A percentile compares a stretch with the other conserved stretches of the same genome.
Evolutionary conservation across 1,140 invertebrate species (phyloP).

Genomic region (Belonocnema kinseyi): DNA sequence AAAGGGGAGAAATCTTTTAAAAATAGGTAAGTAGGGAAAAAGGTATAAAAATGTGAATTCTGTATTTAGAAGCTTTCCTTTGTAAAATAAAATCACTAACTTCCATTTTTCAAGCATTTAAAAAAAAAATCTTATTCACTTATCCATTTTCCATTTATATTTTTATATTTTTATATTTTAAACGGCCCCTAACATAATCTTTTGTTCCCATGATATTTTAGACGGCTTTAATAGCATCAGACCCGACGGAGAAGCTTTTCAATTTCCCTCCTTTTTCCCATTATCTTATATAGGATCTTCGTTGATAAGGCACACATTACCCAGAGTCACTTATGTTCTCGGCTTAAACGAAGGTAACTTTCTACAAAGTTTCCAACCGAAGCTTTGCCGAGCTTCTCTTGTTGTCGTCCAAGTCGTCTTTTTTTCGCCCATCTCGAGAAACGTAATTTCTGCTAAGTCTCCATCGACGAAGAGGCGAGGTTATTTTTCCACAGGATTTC

Average conservation of each 20-base stretch:
- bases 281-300: slow-evolving; percentile 30
- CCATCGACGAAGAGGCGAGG: slow-evolving; percentile 25
- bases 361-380: slow-evolving; percentile 8
- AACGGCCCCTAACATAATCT: neutral
- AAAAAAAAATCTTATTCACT: too few relatives aligned
- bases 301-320: slow-evolving; percentile 31
- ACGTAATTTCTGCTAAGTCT: slow-evolving; percentile 26
- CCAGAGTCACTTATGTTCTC: slow-evolving; percentile 29
- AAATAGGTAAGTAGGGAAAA: too few relatives aligned
- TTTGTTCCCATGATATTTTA: neutral
- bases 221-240: slow-evolving; percentile 1
- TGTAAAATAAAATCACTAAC: too few relatives aligned
- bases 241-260: slow-evolving; percentile 14
- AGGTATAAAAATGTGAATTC: too few relatives aligned
- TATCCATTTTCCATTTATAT: too few relatives aligned
- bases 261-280: slow-evolving; percentile 19
- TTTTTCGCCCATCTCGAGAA: slow-evolving; percentile 1
- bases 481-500: slow-evolving; percentile 24
- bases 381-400: slow-evolving; percentile 13
- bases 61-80: too few relatives aligned
- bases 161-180: too few relatives aligned
- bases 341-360: slow-evolving; percentile 30
- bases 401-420: slow-evolving; percentile 7
- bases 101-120: too few relatives aligned
- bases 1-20: too few relatives aligned